Base-by-base conservation (phyloP, 2,797 vertebrate genomes). In the Gallinago nigripennis region DNA sequence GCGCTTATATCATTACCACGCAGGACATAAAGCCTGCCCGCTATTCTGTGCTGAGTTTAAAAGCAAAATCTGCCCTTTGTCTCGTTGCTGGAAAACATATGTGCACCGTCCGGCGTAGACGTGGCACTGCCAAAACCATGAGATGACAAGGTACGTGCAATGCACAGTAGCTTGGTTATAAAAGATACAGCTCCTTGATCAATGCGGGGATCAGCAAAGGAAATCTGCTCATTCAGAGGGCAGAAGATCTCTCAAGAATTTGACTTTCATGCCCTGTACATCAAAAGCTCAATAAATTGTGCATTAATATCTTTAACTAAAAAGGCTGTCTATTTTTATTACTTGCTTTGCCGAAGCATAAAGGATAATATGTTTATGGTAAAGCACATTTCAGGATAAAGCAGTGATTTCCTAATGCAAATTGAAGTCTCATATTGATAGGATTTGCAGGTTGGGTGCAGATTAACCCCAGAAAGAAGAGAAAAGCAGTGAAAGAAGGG, bases 1-100 rank as follows among this genome's bases (percentile, higher is more conserved):
- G 43, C 2, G 2, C 58, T 63, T 23, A 1, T 46, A 46, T 82
- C 84, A 19, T 75, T 65, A 79, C 82, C 93, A 90, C 1, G 6
- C 77, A 85, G 46, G 43, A 82, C 64, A 73, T 73, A 24, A 78
- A 91, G 57, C 64, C 79, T 69, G 68, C 71, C 66, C 76, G 8
- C 51, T 68, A 10, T 24, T 53, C 84, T 66, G 61, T 13, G 28
- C 60, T 12, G 69, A 76, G 72, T 20, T 78, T 30, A 63, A 88
- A 88, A 84, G 61, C 69, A 88, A 92, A 87, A 78, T 45, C 87
- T 73, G 58, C 21, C 79, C 43, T 88, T 76, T 79, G 82, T 65
- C 46, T 95, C 87, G 30, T 6, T 1, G 5, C 25, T 76, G 69
- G 76, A 78, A 87, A 91, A 78, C 65, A 24, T 11, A 33, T 0